A percentile compares a stretch with the other conserved stretches of the same genome.
Evolutionary conservation across 2,797 vertebrate genomes (phyloP).

Genomic region (Phalanger gymnotis): DNA sequence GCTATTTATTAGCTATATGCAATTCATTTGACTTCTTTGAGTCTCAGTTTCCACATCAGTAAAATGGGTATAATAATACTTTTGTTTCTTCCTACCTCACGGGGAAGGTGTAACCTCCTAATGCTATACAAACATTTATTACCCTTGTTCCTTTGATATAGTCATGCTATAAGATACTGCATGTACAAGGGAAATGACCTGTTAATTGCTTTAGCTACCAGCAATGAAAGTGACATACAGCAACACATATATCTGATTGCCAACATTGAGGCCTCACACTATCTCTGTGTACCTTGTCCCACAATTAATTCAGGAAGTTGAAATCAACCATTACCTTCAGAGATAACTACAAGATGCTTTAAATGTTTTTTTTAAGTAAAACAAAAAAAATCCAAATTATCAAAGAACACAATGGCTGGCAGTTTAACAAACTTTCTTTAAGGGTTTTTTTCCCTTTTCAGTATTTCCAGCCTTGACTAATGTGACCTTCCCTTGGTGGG

Average conservation of each 20-base stretch:
- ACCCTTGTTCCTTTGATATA: not conserved
- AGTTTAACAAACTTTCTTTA: slow-evolving; percentile 31
- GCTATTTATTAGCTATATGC: not conserved
- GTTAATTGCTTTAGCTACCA: not conserved
- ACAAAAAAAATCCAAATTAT: slow-evolving; percentile 1
- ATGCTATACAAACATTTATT: not conserved
- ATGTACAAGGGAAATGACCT: not conserved
- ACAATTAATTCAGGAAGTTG: slow-evolving; percentile 43
- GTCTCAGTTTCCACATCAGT: not conserved
- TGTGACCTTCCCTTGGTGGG: slow-evolving; percentile 61
- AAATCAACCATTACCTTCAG: slow-evolving; percentile 23
- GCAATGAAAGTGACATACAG: slow-evolving; percentile 23
- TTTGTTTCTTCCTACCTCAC: not conserved
- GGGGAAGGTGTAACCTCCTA: not conserved
- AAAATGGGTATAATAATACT: not conserved
- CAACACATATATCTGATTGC: not conserved
- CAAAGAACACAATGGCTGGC: slow-evolving; percentile 70
- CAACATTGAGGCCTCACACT: not conserved
- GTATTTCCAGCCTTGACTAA: slow-evolving; percentile 62
- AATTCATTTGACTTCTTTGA: not conserved
- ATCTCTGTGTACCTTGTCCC: not conserved
- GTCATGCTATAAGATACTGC: not conserved
- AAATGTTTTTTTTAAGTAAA: slow-evolving; percentile 29
- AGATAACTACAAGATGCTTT: slow-evolving; percentile 70
- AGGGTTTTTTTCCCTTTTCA: slow-evolving; percentile 36